phyloP scores from a whole-genome alignment of 1,140 invertebrate species.

The Antheraea pernyi region DNA sequence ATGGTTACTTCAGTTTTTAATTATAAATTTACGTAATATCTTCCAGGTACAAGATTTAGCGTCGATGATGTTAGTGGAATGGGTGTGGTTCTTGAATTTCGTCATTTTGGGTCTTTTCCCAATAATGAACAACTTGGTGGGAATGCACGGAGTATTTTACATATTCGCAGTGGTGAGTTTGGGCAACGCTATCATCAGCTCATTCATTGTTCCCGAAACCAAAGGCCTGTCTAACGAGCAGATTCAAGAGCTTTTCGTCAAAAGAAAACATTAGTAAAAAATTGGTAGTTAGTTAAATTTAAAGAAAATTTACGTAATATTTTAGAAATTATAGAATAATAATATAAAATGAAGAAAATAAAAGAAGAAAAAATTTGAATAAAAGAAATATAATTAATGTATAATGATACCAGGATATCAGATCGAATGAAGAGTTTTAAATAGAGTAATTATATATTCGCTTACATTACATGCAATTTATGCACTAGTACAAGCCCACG shows the following conservation, averaged over 20 bases:
- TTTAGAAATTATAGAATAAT: too few relatives aligned
- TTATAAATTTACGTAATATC: slow-evolving; percentile 15
- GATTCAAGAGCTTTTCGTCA: slow-evolving; percentile 75
- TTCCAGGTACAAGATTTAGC: slow-evolving; percentile 63
- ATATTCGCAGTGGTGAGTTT: slow-evolving; percentile 50
- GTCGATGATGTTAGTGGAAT: slow-evolving; percentile 55
- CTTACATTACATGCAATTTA: too few relatives aligned
- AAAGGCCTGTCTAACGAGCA: slow-evolving; percentile 86
- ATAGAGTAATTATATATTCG: too few relatives aligned
- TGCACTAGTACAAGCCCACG: too few relatives aligned
- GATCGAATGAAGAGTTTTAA: too few relatives aligned
- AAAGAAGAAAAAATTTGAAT: too few relatives aligned
- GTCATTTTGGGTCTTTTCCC: slow-evolving; percentile 54
- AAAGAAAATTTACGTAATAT: too few relatives aligned
- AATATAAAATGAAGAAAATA: too few relatives aligned
- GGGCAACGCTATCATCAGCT: slow-evolving; percentile 79
- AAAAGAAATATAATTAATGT: too few relatives aligned
- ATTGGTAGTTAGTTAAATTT: too few relatives aligned
- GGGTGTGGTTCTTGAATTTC: slow-evolving; percentile 68
- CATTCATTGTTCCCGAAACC: slow-evolving; percentile 85
- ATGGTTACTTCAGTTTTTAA: too few relatives aligned
- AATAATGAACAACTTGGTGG: slow-evolving; percentile 43
- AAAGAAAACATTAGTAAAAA: slow-evolving; percentile 25
- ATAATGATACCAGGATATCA: too few relatives aligned
- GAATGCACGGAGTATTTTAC: slow-evolving; percentile 58